Evolutionary conservation across 2,797 vertebrate species (phyloP).

Genomic region (Premnoplex brunnescens): DNA sequence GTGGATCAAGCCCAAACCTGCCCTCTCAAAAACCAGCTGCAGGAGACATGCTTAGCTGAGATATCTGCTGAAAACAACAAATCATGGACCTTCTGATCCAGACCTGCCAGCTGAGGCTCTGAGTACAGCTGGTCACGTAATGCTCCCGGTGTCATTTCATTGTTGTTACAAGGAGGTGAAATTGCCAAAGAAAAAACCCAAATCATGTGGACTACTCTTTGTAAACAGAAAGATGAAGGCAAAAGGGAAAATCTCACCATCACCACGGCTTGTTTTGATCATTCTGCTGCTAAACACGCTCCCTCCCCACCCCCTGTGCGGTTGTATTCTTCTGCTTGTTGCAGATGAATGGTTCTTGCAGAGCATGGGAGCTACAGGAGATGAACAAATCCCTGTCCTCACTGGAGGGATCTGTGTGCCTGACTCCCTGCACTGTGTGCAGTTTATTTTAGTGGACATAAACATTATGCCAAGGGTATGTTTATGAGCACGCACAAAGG

Average conservation of each 20-base stretch:
- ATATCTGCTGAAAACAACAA: not conserved
- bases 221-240: not conserved
- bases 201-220: not conserved
- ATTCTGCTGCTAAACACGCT: not conserved
- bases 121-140: not conserved
- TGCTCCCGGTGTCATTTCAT: not conserved
- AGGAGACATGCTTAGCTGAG: not conserved
- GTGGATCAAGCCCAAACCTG: not conserved
- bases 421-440: slow-evolving; percentile 11
- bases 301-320: not conserved
- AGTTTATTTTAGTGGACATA: slow-evolving; percentile 19
- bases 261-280: not conserved
- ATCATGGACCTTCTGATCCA: not conserved
- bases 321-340: not conserved
- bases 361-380: not conserved
- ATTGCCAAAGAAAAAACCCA: slow-evolving; percentile 7
- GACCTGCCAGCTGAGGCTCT: not conserved
- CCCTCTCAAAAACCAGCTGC: not conserved
- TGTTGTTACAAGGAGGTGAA: not conserved
- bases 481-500: not conserved
- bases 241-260: not conserved
- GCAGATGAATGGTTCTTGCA: not conserved
- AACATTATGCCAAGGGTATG: not conserved
- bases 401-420: not conserved
- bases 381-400: not conserved